Percentiles rank a stretch among this genome's conserved stretches.
phyloP scores from a whole-genome alignment of 2,797 vertebrate species.

The Lepus oiostolus region DNA sequence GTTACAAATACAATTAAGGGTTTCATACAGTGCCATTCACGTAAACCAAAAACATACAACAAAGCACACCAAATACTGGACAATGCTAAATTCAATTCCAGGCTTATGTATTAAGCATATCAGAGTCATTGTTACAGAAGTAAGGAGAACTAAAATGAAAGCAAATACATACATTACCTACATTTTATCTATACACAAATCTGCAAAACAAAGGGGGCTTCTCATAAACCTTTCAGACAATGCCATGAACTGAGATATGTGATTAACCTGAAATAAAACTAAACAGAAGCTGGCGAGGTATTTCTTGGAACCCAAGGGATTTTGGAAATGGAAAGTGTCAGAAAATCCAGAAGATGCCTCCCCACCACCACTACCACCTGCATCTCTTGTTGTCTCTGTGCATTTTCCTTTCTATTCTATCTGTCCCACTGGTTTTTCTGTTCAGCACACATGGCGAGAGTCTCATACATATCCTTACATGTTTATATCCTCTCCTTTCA shows the following conservation, averaged over 20 bases:
- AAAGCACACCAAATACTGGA: neutral
- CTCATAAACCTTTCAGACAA: neutral
- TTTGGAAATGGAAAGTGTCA: neutral
- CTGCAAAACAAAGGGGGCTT: neutral
- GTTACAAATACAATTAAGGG: neutral
- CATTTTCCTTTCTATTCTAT: neutral
- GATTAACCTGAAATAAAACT: neutral
- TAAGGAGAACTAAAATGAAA: neutral
- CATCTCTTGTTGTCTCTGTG: neutral
- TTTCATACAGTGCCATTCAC: neutral
- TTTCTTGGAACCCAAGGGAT: neutral
- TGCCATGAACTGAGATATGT: neutral
- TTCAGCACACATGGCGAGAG: neutral
- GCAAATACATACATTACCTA: neutral
- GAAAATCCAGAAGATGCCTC: neutral
- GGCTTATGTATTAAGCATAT: neutral
- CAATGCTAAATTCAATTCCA: constrained; percentile 35
- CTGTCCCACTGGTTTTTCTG: neutral
- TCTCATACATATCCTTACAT: neutral
- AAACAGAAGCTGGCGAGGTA: neutral
- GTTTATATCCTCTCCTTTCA: neutral
- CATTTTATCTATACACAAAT: neutral
- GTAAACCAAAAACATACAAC: neutral
- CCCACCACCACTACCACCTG: fast-evolving
- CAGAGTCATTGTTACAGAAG: neutral